Conservation (phyloP, 1,140 invertebrate genomes). For the Planococcus citri region DNA sequence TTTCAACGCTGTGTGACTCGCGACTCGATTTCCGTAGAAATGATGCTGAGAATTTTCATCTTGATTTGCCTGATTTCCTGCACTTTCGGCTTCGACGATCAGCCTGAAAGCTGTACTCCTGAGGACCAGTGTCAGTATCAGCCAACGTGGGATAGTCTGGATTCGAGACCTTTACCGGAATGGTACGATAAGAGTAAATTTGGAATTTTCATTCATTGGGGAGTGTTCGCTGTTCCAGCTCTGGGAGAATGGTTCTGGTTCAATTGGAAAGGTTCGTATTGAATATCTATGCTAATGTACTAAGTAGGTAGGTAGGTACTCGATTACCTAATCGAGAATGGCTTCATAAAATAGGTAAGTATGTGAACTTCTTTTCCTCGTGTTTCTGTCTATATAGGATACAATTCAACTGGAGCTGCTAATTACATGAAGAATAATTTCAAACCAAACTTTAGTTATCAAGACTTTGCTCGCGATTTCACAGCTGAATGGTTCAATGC, state of each 20-base stretch:
- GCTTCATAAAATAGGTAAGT: not conserved
- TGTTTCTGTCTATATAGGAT: not conserved
- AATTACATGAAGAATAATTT: constrained; percentile 65
- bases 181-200: constrained; percentile 87
- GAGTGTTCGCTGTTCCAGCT: constrained; percentile 78
- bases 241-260: constrained; percentile 83
- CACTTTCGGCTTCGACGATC: too few species aligned
- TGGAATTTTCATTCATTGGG: constrained; percentile 90
- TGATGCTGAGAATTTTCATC: too few species aligned
- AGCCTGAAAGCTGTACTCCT: too few species aligned
- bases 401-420: constrained; percentile 9
- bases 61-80: too few species aligned
- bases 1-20: too few species aligned
- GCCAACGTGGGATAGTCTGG: constrained; percentile 71
- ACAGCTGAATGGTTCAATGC: constrained; percentile 72
- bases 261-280: constrained; percentile 45
- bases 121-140: constrained; percentile 34
- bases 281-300: not conserved
- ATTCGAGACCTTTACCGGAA: constrained; percentile 60
- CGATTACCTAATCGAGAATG: too few species aligned
- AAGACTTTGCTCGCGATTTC: constrained; percentile 70
- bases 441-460: constrained; percentile 67
- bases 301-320: not conserved
- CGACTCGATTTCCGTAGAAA: too few species aligned
- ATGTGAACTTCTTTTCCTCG: not conserved